These are phyloP conservation scores for Schizothorax lantsangensis DNA, from an alignment of 2,797 vertebrate species.

Conservation along the genomic window DNA sequence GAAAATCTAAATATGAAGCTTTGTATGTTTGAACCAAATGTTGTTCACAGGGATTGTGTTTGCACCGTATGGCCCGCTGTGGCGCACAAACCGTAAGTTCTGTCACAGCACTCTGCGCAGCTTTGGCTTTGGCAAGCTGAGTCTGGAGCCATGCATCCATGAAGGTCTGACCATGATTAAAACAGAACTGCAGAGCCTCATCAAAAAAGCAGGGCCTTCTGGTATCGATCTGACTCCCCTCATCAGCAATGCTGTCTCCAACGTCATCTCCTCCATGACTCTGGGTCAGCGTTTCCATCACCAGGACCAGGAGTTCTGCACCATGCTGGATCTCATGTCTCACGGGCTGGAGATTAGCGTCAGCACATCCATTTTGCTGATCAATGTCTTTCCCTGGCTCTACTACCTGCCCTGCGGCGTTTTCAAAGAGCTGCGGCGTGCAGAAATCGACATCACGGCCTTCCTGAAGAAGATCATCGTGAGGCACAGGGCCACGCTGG, in stretches of 20 bases:
- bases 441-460: slow-evolving; percentile 83
- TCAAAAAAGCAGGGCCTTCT: slow-evolving; percentile 53
- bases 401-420: slow-evolving; percentile 91
- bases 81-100: slow-evolving; percentile 92
- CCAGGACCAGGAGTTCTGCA: slow-evolving; percentile 83
- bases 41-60: slow-evolving; percentile 88
- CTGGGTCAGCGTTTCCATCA: slow-evolving; percentile 90
- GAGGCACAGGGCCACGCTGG: slow-evolving; percentile 83
- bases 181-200: slow-evolving; percentile 81
- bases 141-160: slow-evolving; percentile 89
- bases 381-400: slow-evolving; percentile 88
- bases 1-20: background rate
- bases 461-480: slow-evolving; percentile 91
- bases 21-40: background rate
- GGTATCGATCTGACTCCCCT: slow-evolving; percentile 81
- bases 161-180: slow-evolving; percentile 86
- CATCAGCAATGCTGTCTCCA: slow-evolving; percentile 88
- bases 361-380: slow-evolving; percentile 83
- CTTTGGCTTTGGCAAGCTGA: slow-evolving; percentile 91
- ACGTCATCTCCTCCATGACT: slow-evolving; percentile 92
- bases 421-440: slow-evolving; percentile 86
- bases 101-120: slow-evolving; percentile 88
- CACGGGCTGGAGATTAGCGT: slow-evolving; percentile 86
- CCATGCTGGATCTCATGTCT: slow-evolving; percentile 85
- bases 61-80: slow-evolving; percentile 89